Evolutionary conservation across 1,140 invertebrate species (phyloP), one percentile per base, ranked within the genome.

Genomic region (Solenopsis invicta): DNA sequence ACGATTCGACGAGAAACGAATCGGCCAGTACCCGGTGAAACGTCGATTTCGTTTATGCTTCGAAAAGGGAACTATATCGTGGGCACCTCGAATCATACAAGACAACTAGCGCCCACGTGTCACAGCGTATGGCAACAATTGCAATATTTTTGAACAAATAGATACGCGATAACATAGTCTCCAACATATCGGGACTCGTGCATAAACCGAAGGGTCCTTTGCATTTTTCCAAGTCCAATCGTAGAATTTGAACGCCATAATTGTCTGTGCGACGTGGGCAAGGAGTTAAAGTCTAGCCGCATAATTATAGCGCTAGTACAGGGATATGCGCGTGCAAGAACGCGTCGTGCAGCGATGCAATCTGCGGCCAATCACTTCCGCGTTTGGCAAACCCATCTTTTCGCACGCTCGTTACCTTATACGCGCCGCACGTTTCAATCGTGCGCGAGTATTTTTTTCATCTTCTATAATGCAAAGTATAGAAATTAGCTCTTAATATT

Each of bases 41-140:
- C 52, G 21, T 16, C 12, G 29, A 80, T 34, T 82, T 82, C 18
- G n/a, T 34, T 50, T 34, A 41, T 74, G 41, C 13, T 16, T 62
- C 29, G 54, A 61, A 41, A 61, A 48, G 41, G 34, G 54, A 72
- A 29, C 48, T 75, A 62, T 84, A 62, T 84, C 69, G 48, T 61
- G 62, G 48, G 76, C 45, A 76, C 50, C 71, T 88, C 78, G 67
- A 34, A 90, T 88, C 80, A 92, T 93, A 93, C 92, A 93, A 93
- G 93, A 93, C 92, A 93, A 93, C 92, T 93, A 93, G 93, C 87
- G 91, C 92, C 90, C 92, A 92, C 92, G 90, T 91, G 92, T 91
- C 91, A 93, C 89, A 91, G 92, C 78, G n/a, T 71, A 74, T 50
- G 54, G 69, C 56, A 48, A n/a, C 85, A 41, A 24, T 29, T 48